A percentile compares a stretch with the other conserved stretches of the same genome.
phyloP scores from a whole-genome alignment of 2,888 invertebrate species.

The Lepidochrysops patricia region DNA sequence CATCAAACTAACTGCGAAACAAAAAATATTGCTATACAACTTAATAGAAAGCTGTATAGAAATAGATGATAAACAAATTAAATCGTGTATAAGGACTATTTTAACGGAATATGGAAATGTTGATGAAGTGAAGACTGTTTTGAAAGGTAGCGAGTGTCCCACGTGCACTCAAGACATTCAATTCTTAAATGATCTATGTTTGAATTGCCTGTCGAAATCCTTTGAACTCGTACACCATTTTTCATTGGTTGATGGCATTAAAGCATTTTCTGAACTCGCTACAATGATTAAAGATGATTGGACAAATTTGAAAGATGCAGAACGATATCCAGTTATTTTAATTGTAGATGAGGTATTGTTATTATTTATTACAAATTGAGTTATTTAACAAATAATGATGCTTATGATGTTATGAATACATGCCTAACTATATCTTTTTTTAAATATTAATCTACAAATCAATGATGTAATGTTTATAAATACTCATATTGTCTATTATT shows the following conservation, averaged over 20 bases:
- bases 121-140: constrained; percentile 35
- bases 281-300: constrained; percentile 51
- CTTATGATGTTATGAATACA: too few species aligned
- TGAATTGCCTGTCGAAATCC: constrained; percentile 49
- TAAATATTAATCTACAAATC: too few species aligned
- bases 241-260: constrained; percentile 52
- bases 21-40: constrained; percentile 55
- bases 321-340: constrained; percentile 76
- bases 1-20: constrained; percentile 47
- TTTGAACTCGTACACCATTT: constrained; percentile 52
- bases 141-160: constrained; percentile 35
- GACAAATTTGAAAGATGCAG: constrained; percentile 51
- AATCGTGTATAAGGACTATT: constrained; percentile 50
- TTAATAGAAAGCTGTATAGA: constrained; percentile 45
- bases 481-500: too few species aligned
- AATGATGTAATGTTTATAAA: too few species aligned
- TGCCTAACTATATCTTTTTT: too few species aligned
- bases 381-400: too few species aligned
- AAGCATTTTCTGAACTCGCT: constrained; percentile 52
- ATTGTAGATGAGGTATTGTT: constrained; percentile 79
- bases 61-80: constrained; percentile 48
- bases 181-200: constrained; percentile 44
- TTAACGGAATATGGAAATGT: constrained; percentile 52
- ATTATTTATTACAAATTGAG: not conserved
- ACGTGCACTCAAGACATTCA: constrained; percentile 43